Conservation (phyloP, 2,113 vertebrate genomes). For the Catharus fuscescens region DNA sequence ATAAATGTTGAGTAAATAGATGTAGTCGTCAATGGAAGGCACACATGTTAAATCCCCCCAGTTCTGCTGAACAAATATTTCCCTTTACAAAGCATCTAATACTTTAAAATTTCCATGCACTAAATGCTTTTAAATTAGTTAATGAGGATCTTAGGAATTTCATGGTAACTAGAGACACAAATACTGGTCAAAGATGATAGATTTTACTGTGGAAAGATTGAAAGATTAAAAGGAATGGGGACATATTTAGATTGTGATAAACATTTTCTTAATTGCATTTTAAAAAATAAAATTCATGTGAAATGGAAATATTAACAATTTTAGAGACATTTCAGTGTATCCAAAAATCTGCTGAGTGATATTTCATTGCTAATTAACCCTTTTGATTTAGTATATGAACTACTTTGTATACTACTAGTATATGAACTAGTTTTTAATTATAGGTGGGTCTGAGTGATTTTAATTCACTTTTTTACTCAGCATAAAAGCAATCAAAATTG, state of each 20-base stretch:
- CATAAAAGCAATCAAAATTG: neutral
- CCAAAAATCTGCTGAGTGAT: neutral
- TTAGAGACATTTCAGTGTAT: constrained; percentile 11
- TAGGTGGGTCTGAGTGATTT: neutral
- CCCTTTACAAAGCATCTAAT: constrained; percentile 19
- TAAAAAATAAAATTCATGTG: neutral
- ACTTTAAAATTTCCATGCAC: constrained; percentile 11
- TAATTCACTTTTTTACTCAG: neutral
- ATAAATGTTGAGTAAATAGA: neutral
- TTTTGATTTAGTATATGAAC: neutral
- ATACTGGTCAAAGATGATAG: constrained; percentile 31
- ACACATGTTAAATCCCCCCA: neutral
- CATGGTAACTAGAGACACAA: constrained; percentile 64
- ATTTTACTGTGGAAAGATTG: constrained; percentile 53
- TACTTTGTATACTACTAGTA: neutral
- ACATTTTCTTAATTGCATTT: constrained; percentile 29
- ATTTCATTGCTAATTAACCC: neutral
- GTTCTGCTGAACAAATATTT: neutral
- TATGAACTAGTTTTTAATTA: neutral
- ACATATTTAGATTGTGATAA: constrained; percentile 66
- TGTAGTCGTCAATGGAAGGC: neutral
- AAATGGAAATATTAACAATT: constrained; percentile 37
- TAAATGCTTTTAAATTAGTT: constrained; percentile 56
- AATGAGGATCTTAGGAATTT: constrained; percentile 60
- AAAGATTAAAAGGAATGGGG: constrained; percentile 60